phyloP scores from a whole-genome alignment of 2,888 invertebrate species.

The Melieria picta region DNA sequence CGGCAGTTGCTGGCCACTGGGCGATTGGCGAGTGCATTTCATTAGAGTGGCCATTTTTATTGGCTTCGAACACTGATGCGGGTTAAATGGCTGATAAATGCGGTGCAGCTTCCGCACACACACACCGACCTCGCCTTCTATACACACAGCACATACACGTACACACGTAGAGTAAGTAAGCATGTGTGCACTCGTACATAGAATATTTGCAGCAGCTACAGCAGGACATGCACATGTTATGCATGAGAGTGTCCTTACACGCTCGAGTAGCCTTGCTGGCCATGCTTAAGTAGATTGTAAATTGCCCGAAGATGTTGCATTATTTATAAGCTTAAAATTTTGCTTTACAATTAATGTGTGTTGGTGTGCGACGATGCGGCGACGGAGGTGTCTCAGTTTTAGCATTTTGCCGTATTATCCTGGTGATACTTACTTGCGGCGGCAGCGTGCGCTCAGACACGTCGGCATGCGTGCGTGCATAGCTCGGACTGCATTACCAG shows the following conservation, averaged over 20 bases:
- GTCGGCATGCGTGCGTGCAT: not conserved
- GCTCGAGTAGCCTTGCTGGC: not conserved
- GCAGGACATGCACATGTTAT: not conserved
- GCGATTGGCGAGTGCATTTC: conserved; percentile 33
- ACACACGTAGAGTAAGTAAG: not conserved
- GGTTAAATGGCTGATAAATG: conserved; percentile 35
- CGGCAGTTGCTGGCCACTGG: not conserved
- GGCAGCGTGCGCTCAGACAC: not conserved
- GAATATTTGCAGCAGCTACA: not conserved
- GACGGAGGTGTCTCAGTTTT: no score
- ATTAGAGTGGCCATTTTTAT: conserved; percentile 35
- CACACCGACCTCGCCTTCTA: not conserved
- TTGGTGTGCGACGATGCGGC: no score
- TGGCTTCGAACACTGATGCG: conserved; percentile 21
- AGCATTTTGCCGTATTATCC: no score
- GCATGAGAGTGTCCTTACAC: conserved; percentile 4
- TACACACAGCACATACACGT: conserved; percentile 6
- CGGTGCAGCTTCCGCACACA: not conserved
- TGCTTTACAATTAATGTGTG: conserved; percentile 23
- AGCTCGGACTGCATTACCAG: not conserved
- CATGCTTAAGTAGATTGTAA: conserved; percentile 14
- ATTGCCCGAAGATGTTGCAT: conserved; percentile 26
- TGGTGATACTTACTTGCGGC: not conserved
- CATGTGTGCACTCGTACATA: not conserved
- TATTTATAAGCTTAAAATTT: conserved; percentile 27